Base-by-base conservation (phyloP, 2,797 vertebrate genomes). In the Falco naumanni region DNA sequence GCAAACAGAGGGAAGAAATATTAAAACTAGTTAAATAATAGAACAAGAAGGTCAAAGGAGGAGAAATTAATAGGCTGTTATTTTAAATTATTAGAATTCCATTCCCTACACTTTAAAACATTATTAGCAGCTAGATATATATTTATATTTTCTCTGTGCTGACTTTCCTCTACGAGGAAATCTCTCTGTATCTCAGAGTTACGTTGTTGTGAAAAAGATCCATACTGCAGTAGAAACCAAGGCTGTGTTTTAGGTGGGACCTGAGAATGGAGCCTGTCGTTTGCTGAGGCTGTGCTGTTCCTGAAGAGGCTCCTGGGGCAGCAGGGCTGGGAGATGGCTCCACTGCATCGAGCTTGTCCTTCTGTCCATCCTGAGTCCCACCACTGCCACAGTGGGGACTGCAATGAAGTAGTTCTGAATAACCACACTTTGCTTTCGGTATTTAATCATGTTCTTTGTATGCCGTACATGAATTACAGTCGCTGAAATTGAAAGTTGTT, bases 11-110 rank as follows among this genome's bases (percentile, higher is more conserved):
- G 56, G 22, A 66, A 69, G 43, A 82, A 93, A 71, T 77, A 79
- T 72, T 94, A 87, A 79, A 76, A 68, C 48, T 41, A 57, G 74
- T 87, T 76, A 94, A 96, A 93, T 71, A 94, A 90, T 63, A 66
- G 86, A 81, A 89, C 20, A 70, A 87, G 80, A 85, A 94, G 88
- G 89, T 89, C 87, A 82, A 72, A 87, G 77, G 86, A 96, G 84
- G 74, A 88, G 84, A 92, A 90, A 91, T 71, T 76, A 92, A 63
- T 70, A 93, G 47, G 33, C 33, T 65, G 61, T 80, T 93, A 61
- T 79, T 79, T 78, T 53, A 87, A 90, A 82, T 69, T 61, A 72
- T 89, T 92, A 29, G 5, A 60, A 77, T 68, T 89, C 34, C 6
- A 8, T 56, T 61, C 37, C 37, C 20, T 39, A 68, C 20, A 41